phyloP scores from a whole-genome alignment of 2,113 vertebrate species.

The Hiodon tergisus region DNA sequence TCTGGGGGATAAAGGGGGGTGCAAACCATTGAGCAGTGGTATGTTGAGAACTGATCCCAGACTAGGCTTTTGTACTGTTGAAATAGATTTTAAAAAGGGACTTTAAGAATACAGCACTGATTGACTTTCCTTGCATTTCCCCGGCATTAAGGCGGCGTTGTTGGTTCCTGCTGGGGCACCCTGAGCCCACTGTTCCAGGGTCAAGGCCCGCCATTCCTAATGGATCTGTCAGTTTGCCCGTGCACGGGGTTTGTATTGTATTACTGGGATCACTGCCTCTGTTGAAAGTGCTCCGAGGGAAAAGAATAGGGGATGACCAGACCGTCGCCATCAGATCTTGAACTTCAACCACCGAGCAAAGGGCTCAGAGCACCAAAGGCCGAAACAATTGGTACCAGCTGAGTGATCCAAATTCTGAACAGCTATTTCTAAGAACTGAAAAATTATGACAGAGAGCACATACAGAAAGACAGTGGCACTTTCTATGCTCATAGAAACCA shows the following conservation, averaged over 20 bases:
- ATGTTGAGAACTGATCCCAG: neutral
- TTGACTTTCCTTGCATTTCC: conserved; percentile 13
- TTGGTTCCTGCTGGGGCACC: conserved; percentile 31
- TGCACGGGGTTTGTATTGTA: conserved; percentile 25
- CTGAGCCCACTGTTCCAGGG: conserved; percentile 23
- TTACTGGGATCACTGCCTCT: conserved; percentile 42
- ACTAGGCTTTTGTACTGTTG: neutral
- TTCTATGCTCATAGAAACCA: neutral
- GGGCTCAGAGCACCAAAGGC: conserved; percentile 10
- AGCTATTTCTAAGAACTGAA: neutral
- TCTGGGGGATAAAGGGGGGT: neutral
- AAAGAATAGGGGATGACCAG: conserved; percentile 40
- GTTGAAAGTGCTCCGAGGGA: conserved; percentile 29
- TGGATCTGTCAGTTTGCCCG: conserved; percentile 33
- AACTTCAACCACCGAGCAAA: conserved; percentile 40
- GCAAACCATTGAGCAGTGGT: neutral
- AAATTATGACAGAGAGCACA: neutral
- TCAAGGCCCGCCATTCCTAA: conserved; percentile 30
- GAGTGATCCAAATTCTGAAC: neutral
- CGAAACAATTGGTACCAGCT: neutral
- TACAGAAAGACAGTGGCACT: neutral
- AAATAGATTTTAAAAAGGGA: conserved; percentile 12
- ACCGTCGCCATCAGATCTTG: conserved; percentile 35
- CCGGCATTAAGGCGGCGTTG: conserved; percentile 34
- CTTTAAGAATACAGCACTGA: conserved; percentile 23